Conservation (phyloP, 92 coral and sea anemone genomes). For the Porites divaricata region DNA sequence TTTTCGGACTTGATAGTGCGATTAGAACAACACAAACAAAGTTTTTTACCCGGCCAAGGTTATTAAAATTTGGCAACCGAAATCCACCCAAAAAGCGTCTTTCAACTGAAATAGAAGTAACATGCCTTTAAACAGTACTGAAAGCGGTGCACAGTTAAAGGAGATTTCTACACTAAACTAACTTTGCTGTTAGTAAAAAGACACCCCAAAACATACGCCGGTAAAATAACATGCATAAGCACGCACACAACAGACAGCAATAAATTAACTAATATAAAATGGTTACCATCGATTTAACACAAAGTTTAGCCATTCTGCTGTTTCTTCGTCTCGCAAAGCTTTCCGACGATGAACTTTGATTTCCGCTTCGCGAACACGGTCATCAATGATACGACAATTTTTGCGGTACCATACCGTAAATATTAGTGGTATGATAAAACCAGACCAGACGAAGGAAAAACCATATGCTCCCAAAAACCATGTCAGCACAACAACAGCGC, state of each 20-base stretch:
- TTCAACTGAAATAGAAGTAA: not conserved
- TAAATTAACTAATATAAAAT: not conserved
- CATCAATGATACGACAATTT: slow-evolving; percentile 77
- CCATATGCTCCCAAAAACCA: slow-evolving; percentile 88
- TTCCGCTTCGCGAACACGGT: slow-evolving; percentile 81
- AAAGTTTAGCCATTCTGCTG: slow-evolving; percentile 95
- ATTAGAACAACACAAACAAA: not conserved
- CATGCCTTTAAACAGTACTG: too few species aligned
- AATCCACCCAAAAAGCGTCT: slow-evolving; percentile 23
- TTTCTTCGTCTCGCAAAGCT: slow-evolving; percentile 91
- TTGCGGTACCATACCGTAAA: slow-evolving; percentile 90
- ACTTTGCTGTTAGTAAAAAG: not conserved
- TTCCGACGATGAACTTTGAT: slow-evolving; percentile 86
- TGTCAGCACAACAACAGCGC: slow-evolving; percentile 63
- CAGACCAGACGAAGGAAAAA: slow-evolving; percentile 80
- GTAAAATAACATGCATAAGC: not conserved
- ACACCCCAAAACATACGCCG: not conserved
- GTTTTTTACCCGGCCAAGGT: not conserved
- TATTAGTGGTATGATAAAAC: slow-evolving; percentile 74
- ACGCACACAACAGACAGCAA: not conserved
- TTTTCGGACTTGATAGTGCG: not conserved
- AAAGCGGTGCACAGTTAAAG: not conserved
- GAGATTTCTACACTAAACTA: not conserved
- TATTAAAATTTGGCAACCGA: not conserved
- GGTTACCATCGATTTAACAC: slow-evolving; percentile 91